Base-by-base conservation (phyloP, 2,113 vertebrate species). In the Microcebus tavaratra region DNA sequence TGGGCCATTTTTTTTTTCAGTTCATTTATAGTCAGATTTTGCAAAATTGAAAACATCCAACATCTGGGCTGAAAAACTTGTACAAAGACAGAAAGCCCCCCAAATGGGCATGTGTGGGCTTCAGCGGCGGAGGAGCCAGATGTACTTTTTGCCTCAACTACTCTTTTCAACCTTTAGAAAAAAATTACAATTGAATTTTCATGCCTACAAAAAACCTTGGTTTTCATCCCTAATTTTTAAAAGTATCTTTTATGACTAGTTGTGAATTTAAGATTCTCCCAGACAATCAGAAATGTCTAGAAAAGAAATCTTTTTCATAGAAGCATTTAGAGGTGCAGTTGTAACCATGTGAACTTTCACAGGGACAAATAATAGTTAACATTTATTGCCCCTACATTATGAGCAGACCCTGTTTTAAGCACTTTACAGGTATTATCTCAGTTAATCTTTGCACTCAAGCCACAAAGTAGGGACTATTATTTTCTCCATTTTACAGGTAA, bases 21-120 rank as follows among this genome's bases (percentile, higher is more conserved):
- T 96, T 96, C 97, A 98, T 98, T 97, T 98, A 97, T 97, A 97
- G 95, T 98, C 96, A 98, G 91, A 98, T 97, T 95, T 95, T 96
- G 97, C 90, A 97, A 98, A 98, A 98, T 98, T 97, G 97, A 98
- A 98, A 98, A 97, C 98, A 98, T 98, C 96, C 95, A 97, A 97
- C 97, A 98, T 98, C 98, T 98, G 97, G 97, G 95, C 96, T 95
- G 91, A 97, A 98, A 98, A 97, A 91, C 75, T 88, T 88, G 78
- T 88, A 97, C 96, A 95, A 98, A 98, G 96, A 94, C 91, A 94
- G 96, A 96, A 87, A 96, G 76, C 55, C 93, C 96, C 94, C 93
- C 80, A 95, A 97, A 97, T 81, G 95, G 97, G 97, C 81, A 95
- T 84, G 90, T 88, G 95, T 97, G 95, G 97, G 96, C 89, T 97